Conservation (phyloP, 2,113 vertebrate species). For the Oxygymnocypris stewartii region DNA sequence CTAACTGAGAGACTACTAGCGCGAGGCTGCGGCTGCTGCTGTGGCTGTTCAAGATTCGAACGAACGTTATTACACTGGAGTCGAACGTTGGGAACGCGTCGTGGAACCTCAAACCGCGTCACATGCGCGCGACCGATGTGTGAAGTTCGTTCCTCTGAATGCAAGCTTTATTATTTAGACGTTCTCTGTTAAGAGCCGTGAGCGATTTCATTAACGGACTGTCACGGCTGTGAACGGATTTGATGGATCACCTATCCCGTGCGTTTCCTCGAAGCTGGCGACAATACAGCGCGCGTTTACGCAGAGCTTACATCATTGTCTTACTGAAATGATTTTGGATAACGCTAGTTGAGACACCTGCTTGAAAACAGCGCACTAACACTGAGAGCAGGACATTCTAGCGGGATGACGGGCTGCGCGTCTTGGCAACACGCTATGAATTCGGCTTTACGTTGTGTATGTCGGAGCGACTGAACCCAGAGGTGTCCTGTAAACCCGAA, state of each 20-base stretch:
- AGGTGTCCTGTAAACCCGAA: background rate
- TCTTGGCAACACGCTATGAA: slow-evolving; percentile 16
- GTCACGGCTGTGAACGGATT: slow-evolving; percentile 34
- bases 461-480: slow-evolving; percentile 16
- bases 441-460: background rate
- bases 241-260: slow-evolving; percentile 43
- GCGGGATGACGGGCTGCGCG: slow-evolving; percentile 40
- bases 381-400: background rate
- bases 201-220: background rate
- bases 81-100: background rate
- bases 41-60: background rate
- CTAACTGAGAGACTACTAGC: background rate
- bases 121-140: background rate
- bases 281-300: background rate
- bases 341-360: background rate
- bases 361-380: slow-evolving; percentile 13
- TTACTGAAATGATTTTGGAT: background rate
- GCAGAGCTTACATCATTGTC: background rate
- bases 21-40: slow-evolving; percentile 8
- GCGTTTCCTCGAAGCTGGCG: slow-evolving; percentile 36
- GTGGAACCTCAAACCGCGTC: slow-evolving; percentile 4
- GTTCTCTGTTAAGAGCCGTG: background rate
- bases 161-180: background rate
- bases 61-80: background rate
- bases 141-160: background rate